These are phyloP conservation scores for Antedon mediterranea DNA, from an alignment of 53 echinoderm and acorn worm genomes.

Conservation along the genomic window DNA sequence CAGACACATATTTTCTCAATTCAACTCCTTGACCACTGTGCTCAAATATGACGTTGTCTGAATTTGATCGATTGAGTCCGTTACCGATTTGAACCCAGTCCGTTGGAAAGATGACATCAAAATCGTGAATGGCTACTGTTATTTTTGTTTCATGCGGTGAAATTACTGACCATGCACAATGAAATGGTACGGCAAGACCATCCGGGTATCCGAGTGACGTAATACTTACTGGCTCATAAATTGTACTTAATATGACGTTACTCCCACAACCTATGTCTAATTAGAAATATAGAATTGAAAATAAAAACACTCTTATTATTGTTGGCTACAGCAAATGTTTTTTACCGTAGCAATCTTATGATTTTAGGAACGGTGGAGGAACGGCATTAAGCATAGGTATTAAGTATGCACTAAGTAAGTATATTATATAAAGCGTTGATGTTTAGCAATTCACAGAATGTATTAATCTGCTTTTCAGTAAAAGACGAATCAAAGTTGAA, in stretches of 20 bases:
- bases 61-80: not conserved
- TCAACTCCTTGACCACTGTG: not conserved
- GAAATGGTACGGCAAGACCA: not conserved
- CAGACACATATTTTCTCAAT: not conserved
- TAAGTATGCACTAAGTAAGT: too few relatives aligned
- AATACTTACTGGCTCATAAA: not conserved
- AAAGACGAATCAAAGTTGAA: too few relatives aligned
- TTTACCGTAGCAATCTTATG: too few relatives aligned
- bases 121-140: not conserved
- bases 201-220: not conserved
- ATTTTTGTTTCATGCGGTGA: not conserved
- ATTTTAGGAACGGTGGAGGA: too few relatives aligned
- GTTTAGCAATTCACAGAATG: too few relatives aligned
- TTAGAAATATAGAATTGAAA: not conserved
- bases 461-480: too few relatives aligned
- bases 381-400: too few relatives aligned
- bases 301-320: too few relatives aligned
- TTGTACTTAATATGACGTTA: not conserved
- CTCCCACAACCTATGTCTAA: not conserved
- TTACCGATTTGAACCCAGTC: not conserved
- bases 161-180: not conserved
- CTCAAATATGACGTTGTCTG: not conserved
- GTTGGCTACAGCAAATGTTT: too few relatives aligned
- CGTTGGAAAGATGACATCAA: not conserved
- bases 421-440: too few relatives aligned